A percentile compares a stretch with the other conserved stretches of the same genome.
These are phyloP conservation scores for Hafferia zeledoni DNA, from an alignment of 2,797 vertebrate species.

Conservation along the genomic window DNA sequence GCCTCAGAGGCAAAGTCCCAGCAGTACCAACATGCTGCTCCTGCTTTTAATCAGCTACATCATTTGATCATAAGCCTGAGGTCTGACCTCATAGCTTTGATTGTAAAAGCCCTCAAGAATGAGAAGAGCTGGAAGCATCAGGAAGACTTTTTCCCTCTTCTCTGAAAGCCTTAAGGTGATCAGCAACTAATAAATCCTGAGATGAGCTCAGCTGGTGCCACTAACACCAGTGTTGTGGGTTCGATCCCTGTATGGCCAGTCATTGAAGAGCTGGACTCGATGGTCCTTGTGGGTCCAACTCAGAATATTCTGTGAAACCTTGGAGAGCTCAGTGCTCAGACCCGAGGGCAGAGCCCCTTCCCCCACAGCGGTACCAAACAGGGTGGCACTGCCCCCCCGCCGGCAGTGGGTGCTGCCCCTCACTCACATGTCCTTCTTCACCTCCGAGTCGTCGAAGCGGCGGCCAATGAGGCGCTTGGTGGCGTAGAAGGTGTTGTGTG, in stretches of 20 bases:
- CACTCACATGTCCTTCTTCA: conserved; percentile 96
- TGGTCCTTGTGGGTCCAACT: not conserved
- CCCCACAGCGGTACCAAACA: too few relatives aligned
- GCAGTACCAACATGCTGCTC: not conserved
- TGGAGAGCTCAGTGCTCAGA: not conserved
- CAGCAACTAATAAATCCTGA: not conserved
- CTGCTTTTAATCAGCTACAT: not conserved
- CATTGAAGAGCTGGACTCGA: not conserved
- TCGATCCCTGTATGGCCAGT: not conserved
- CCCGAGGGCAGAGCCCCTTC: accelerated
- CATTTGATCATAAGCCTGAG: not conserved
- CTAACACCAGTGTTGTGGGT: not conserved
- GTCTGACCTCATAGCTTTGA: not conserved
- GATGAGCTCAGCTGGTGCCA: not conserved
- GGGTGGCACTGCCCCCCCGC: too few relatives aligned
- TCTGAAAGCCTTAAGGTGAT: not conserved
- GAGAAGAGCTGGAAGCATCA: not conserved
- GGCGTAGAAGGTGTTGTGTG: conserved; percentile 95
- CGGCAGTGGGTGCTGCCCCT: not conserved
- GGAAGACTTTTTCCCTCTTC: not conserved
- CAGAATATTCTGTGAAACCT: too few relatives aligned
- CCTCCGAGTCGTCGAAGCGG: conserved; percentile 91
- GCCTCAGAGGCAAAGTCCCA: not conserved
- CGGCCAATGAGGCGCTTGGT: conserved; percentile 97
- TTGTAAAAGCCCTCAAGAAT: accelerated